Base-by-base conservation (phyloP, 2,797 vertebrate genomes). In the Moxostoma hubbsi region DNA sequence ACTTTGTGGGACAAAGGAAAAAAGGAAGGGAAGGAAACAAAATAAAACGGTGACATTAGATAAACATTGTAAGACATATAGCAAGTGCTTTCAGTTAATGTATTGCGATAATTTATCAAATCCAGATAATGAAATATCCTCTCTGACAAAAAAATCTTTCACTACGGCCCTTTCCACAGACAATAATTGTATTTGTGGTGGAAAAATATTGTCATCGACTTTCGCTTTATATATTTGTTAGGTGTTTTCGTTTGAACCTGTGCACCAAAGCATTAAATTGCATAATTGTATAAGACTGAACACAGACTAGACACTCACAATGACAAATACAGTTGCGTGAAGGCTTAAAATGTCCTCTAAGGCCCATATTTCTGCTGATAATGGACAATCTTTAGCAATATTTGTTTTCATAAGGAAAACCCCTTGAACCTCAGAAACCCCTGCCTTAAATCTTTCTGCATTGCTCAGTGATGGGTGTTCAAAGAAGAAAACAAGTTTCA, bases 31-130 rank as follows among this genome's bases (percentile, higher is more conserved):
- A 87, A 86, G 64, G 84, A 66, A 88, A 87, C 65, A 86, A 85
- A 90, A 81, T 87, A 86, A 79, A 85, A 80, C 75, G 88, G 86
- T 90, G 87, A 82, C 77, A 86, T 69, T 83, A 82, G 81, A 84
- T 85, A 85, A 73, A 75, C 79, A 89, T 82, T 84, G 81, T 86
- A 82, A 85, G 71, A 92, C 79, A 87, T 87, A 90, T 88, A 89
- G 91, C 87, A 88, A 84, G 85, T 89, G 87, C 82, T 88, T 83
- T 84, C 79, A 49, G 83, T 47, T 65, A 73, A 85, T 74, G 75
- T 84, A 80, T 86, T 89, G 83, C 87, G 16, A 80, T 79, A 80
- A 84, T 78, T 85, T 57, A 86, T 86, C 58, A 83, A 84, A 84
- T 79, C 64, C 58, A 16, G 70, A 80, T 64, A 79, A 24, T 18